phyloP scores from a whole-genome alignment of 2,797 vertebrate species.

The Synaphobranchus kaupii region DNA sequence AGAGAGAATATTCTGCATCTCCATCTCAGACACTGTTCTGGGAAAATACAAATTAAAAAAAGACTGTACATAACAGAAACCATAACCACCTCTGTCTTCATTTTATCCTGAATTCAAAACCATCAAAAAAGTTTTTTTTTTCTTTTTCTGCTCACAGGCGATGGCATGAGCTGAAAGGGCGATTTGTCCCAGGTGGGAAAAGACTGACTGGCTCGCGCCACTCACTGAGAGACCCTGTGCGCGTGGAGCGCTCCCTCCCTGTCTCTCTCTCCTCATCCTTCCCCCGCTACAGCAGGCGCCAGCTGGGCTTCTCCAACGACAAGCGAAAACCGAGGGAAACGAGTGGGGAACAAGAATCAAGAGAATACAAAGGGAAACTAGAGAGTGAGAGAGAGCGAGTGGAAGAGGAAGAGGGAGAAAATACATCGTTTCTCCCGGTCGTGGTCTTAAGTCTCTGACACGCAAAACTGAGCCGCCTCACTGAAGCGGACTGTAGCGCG shows the following conservation, averaged over 20 bases:
- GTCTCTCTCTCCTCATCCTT: background rate
- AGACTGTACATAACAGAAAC: slow-evolving; percentile 43
- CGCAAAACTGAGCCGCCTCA: slow-evolving; percentile 15
- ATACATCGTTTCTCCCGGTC: background rate
- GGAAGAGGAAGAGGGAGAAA: background rate
- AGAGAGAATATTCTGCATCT: slow-evolving; percentile 67
- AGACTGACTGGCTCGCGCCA: slow-evolving; percentile 35
- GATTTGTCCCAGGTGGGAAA: slow-evolving; percentile 47
- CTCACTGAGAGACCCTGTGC: slow-evolving; percentile 38
- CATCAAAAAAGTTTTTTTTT: slow-evolving; percentile 56
- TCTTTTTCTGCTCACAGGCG: slow-evolving; percentile 50
- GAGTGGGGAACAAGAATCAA: slow-evolving; percentile 18
- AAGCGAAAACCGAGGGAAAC: slow-evolving; percentile 32
- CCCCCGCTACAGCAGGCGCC: slow-evolving; percentile 30
- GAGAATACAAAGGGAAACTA: slow-evolving; percentile 19
- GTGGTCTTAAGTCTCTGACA: slow-evolving; percentile 15
- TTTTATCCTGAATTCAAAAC: slow-evolving; percentile 40
- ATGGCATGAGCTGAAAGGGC: slow-evolving; percentile 39
- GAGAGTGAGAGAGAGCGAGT: background rate
- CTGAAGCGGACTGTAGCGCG: slow-evolving; percentile 19
- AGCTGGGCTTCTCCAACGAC: slow-evolving; percentile 22
- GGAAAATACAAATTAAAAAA: slow-evolving; percentile 52
- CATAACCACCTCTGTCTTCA: slow-evolving; percentile 43
- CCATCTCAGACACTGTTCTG: slow-evolving; percentile 52
- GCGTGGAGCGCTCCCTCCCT: slow-evolving; percentile 33